Conservation (phyloP, 2,113 vertebrate species). For the Crotalus viridis region DNA sequence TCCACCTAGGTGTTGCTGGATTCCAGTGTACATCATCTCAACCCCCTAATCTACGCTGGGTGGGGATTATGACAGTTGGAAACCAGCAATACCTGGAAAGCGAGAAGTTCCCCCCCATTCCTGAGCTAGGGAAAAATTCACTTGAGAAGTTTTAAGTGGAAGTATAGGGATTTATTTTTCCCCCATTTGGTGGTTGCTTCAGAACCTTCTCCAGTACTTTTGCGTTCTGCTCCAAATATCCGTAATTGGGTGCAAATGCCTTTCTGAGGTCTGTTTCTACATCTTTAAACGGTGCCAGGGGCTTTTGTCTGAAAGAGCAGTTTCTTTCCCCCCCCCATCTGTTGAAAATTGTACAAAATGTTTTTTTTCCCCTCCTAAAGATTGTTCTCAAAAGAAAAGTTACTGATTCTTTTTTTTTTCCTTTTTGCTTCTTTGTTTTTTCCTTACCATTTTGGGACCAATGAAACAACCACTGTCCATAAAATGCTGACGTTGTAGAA, state of each 20-base stretch:
- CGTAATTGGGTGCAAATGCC: not conserved
- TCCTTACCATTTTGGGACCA: conserved; percentile 2
- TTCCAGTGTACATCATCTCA: not conserved
- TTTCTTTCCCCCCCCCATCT: not conserved
- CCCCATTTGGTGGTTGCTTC: not conserved
- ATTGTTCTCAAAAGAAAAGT: not conserved
- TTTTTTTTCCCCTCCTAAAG: not conserved
- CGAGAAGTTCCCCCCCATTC: not conserved
- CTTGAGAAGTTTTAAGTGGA: not conserved
- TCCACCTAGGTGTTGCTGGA: not conserved
- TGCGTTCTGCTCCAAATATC: not conserved
- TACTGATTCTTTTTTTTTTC: not conserved
- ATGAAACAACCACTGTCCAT: not conserved
- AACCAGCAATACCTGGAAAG: not conserved
- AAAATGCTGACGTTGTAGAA: not conserved
- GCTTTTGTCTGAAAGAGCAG: accelerated
- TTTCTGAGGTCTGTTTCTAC: not conserved
- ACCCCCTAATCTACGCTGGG: not conserved
- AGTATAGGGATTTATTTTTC: not conserved
- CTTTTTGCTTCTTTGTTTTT: not conserved
- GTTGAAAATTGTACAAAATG: not conserved
- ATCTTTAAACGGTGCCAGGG: not conserved
- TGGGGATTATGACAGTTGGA: not conserved
- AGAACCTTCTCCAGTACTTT: not conserved
- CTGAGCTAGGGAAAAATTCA: not conserved